phyloP scores from a whole-genome alignment of 1,140 invertebrate genomes.

The Listronotus oregonensis region DNA sequence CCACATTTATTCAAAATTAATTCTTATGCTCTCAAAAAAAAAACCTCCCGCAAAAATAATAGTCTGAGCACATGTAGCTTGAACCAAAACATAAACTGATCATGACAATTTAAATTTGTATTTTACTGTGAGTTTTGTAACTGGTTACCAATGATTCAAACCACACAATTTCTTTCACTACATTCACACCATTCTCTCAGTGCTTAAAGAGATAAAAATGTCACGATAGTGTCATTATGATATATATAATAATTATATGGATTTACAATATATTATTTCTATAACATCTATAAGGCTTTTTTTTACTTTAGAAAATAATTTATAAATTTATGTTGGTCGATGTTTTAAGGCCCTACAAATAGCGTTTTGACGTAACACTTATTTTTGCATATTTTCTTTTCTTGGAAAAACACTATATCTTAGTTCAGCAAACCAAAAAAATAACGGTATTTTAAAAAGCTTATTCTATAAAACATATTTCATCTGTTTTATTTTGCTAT shows the following conservation, averaged over 20 bases:
- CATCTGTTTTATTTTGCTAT: too few relatives aligned
- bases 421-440: too few relatives aligned
- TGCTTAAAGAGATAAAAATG: conserved; percentile 3
- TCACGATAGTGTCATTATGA: conserved; percentile 12
- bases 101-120: too few relatives aligned
- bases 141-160: neutral
- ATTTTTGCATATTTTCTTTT: conserved; percentile 5
- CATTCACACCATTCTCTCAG: neutral
- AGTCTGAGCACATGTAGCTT: too few relatives aligned
- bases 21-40: too few relatives aligned
- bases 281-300: conserved; percentile 29
- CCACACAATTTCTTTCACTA: neutral
- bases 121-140: too few relatives aligned
- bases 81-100: too few relatives aligned
- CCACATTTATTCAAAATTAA: too few relatives aligned
- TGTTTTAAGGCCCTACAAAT: conserved; percentile 29
- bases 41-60: too few relatives aligned
- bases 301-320: conserved; percentile 20
- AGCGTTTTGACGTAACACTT: conserved; percentile 2
- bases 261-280: conserved; percentile 25
- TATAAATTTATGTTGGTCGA: conserved; percentile 25
- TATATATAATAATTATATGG: conserved; percentile 22
- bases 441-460: too few relatives aligned
- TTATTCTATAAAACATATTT: too few relatives aligned
- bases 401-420: too few relatives aligned